Conservation (phyloP, 2,797 vertebrate genomes). For the Anableps anableps region DNA sequence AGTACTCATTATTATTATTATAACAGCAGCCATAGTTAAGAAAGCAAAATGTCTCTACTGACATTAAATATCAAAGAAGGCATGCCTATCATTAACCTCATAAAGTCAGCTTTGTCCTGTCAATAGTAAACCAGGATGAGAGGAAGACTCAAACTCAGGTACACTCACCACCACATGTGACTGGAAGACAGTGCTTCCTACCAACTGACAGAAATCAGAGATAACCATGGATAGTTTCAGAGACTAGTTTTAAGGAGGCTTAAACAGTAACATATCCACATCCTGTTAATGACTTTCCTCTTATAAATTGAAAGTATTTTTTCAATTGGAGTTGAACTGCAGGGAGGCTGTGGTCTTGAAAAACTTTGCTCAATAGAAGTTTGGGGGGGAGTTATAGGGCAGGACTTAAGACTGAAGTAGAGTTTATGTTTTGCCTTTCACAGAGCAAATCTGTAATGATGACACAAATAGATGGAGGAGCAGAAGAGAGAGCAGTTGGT, state of each 20-base stretch:
- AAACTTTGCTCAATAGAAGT: constrained; percentile 53
- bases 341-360: constrained; percentile 32
- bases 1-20: constrained; percentile 54
- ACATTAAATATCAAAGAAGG: constrained; percentile 38
- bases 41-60: constrained; percentile 37
- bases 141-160: constrained; percentile 67
- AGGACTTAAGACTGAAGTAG: constrained; percentile 55
- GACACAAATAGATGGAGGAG: constrained; percentile 57
- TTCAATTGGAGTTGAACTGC: constrained; percentile 28
- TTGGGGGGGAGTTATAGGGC: constrained; percentile 74
- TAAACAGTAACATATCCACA: constrained; percentile 64
- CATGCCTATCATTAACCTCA: constrained; percentile 54
- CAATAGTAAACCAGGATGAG: constrained; percentile 62
- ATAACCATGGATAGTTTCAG: constrained; percentile 76
- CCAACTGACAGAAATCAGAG: constrained; percentile 74
- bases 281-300: constrained; percentile 76
- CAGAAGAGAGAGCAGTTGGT: constrained; percentile 54
- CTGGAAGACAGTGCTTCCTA: constrained; percentile 53
- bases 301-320: constrained; percentile 53
- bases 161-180: constrained; percentile 53
- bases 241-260: constrained; percentile 50
- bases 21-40: constrained; percentile 39
- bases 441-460: constrained; percentile 39
- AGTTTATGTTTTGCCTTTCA: constrained; percentile 42
- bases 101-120: constrained; percentile 40